Evolutionary conservation across 2,888 invertebrate genomes (phyloP).

Genomic region (Xanthorhoe spadicearia): DNA sequence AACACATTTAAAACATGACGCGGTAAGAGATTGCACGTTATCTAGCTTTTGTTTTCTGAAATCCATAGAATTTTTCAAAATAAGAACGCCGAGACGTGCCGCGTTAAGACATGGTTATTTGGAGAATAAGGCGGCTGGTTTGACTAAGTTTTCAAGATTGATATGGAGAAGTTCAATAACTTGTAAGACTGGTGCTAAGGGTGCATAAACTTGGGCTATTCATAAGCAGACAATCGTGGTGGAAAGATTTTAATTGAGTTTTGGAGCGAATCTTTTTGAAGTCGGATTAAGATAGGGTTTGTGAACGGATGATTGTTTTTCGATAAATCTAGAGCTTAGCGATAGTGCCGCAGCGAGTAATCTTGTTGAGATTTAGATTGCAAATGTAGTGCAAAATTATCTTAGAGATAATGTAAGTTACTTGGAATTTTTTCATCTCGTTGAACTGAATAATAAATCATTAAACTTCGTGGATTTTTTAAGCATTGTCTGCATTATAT

Average conservation of each 20-base stretch:
- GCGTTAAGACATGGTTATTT: too few relatives aligned
- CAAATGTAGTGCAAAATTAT: not conserved
- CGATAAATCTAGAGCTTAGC: constrained; percentile 30
- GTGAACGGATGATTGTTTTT: constrained; percentile 30
- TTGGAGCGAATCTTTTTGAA: constrained; percentile 45
- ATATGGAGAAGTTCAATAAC: not conserved
- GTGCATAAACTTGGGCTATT: constrained; percentile 41
- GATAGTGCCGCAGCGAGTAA: constrained; percentile 8
- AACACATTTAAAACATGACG: too few relatives aligned
- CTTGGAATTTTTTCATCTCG: not conserved
- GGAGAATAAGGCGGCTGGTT: too few relatives aligned
- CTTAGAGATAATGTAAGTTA: not conserved
- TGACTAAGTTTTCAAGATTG: not conserved
- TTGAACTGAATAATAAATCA: not conserved
- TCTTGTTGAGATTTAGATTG: constrained; percentile 3
- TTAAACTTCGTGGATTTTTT: not conserved
- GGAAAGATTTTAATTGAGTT: constrained; percentile 51
- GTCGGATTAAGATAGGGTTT: constrained; percentile 45
- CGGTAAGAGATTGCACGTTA: too few relatives aligned
- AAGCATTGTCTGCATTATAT: not conserved
- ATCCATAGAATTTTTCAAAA: too few relatives aligned
- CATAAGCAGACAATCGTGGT: constrained; percentile 48
- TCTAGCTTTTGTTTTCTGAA: too few relatives aligned
- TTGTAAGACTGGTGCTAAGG: constrained; percentile 6
- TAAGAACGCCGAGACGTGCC: too few relatives aligned